Conservation (phyloP, 2,888 invertebrate species). For the Calephelis perditalis region DNA sequence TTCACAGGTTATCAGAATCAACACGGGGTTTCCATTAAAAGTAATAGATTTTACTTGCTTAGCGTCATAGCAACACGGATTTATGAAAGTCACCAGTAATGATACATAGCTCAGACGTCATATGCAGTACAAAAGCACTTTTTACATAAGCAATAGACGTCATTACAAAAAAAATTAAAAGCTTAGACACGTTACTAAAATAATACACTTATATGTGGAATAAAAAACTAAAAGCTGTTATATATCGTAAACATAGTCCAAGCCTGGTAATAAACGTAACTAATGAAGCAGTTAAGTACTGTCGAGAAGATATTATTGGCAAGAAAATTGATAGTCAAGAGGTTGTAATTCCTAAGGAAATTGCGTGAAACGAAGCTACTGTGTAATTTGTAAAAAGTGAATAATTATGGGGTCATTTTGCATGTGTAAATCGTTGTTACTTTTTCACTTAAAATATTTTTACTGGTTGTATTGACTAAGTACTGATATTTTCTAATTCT, state of each 20-base stretch:
- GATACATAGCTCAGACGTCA: too few species aligned
- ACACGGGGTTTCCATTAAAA: too few species aligned
- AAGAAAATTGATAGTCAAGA: constrained; percentile 14
- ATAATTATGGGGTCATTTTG: constrained; percentile 8
- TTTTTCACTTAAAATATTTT: background rate
- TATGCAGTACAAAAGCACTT: too few species aligned
- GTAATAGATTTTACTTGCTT: too few species aligned
- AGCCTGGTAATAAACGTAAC: constrained; percentile 14
- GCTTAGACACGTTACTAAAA: background rate
- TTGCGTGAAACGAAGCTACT: constrained; percentile 21
- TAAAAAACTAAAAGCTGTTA: background rate
- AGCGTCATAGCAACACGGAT: too few species aligned
- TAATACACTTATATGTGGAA: background rate
- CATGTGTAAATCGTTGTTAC: background rate
- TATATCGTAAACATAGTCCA: background rate
- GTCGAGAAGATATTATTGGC: constrained; percentile 23
- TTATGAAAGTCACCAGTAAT: too few species aligned
- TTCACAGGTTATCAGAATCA: too few species aligned
- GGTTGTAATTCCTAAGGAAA: constrained; percentile 18
- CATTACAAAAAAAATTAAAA: too few species aligned
- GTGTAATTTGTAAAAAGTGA: constrained; percentile 21
- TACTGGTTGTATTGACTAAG: too few species aligned
- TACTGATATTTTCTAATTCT: too few species aligned
- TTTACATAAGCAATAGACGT: too few species aligned
- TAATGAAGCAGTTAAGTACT: constrained; percentile 19